A percentile compares a stretch with the other conserved stretches of the same genome.
phyloP scores from a whole-genome alignment of 2,888 invertebrate genomes.

The Cataglyphis altisquamis region DNA sequence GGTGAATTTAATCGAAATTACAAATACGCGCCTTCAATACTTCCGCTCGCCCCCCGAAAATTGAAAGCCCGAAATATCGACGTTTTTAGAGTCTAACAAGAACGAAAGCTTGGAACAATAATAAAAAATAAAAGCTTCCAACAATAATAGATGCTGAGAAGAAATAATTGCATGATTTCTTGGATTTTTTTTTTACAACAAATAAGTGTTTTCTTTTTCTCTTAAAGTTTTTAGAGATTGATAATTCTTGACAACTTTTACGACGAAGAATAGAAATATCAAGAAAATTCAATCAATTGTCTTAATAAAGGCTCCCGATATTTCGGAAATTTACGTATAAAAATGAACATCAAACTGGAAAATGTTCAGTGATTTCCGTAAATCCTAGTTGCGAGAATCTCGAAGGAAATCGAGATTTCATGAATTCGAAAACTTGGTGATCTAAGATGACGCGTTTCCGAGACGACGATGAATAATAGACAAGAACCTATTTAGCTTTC shows the following conservation, averaged over 20 bases:
- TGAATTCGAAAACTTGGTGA: conserved; percentile 34
- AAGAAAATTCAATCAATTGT: neutral
- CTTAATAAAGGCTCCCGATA: neutral
- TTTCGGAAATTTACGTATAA: neutral
- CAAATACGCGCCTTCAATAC: neutral
- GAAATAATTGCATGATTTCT: neutral
- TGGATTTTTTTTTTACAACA: neutral
- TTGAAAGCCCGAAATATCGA: neutral
- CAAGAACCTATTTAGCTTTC: conserved; percentile 50
- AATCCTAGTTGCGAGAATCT: neutral
- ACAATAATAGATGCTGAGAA: neutral
- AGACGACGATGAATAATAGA: conserved; percentile 52
- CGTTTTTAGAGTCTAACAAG: neutral
- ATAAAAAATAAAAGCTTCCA: neutral
- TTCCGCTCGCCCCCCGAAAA: neutral
- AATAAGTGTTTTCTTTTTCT: neutral
- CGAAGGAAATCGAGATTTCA: neutral
- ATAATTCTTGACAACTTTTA: neutral
- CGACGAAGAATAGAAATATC: neutral
- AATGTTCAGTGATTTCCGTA: neutral
- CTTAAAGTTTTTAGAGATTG: neutral
- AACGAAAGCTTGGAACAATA: too few species aligned
- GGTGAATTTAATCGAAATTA: neutral
- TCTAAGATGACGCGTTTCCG: conserved; percentile 36
- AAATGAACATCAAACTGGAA: neutral